A percentile compares a stretch with the other conserved stretches of the same genome.
Evolutionary conservation across 2,113 vertebrate species (phyloP).

Genomic region (Crocuta crocuta): DNA sequence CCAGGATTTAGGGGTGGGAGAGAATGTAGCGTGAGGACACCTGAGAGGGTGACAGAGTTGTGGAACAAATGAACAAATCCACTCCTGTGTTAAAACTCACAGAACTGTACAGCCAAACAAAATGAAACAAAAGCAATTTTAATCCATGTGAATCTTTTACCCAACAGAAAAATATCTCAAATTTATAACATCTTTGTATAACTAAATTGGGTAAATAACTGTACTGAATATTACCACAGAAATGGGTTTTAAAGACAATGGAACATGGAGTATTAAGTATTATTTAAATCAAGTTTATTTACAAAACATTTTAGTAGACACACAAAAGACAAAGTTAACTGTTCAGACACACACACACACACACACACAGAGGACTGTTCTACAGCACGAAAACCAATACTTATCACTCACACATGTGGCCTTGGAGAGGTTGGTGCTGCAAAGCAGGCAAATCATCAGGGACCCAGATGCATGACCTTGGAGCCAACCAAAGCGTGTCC

Average conservation of each 20-base stretch:
- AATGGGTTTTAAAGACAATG: conserved; percentile 26
- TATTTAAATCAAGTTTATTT: conserved; percentile 42
- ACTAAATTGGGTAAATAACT: neutral
- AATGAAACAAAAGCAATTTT: neutral
- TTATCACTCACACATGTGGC: neutral
- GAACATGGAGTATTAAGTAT: neutral
- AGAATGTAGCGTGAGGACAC: neutral
- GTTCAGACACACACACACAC: neutral
- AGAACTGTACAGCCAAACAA: neutral
- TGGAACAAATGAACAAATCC: neutral
- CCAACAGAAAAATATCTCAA: neutral
- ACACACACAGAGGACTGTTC: neutral
- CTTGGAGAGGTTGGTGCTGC: neutral
- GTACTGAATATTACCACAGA: neutral
- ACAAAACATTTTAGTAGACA: conserved; percentile 8
- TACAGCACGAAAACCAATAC: neutral
- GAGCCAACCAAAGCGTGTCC: neutral
- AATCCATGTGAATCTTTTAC: neutral
- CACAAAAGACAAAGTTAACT: neutral
- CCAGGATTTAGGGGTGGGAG: neutral
- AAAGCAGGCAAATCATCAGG: neutral
- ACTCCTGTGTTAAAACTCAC: neutral
- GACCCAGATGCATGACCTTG: neutral
- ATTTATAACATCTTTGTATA: neutral
- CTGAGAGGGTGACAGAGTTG: neutral